These are phyloP conservation scores for Solen grandis DNA, from an alignment of 1,140 invertebrate genomes.

Conservation along the genomic window DNA sequence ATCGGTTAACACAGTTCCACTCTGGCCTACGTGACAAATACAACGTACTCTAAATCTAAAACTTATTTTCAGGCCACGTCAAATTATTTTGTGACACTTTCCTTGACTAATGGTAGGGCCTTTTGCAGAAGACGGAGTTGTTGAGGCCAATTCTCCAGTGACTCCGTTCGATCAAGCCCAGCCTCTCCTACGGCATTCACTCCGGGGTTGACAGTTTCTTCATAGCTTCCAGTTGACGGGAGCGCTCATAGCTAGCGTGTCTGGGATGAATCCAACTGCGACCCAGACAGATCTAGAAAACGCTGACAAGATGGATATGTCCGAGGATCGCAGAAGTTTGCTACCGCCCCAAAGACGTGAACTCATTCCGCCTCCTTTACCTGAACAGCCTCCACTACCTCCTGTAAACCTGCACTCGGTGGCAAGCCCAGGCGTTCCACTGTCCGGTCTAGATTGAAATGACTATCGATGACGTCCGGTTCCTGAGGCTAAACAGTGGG, in stretches of 20 bases:
- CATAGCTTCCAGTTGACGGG: not conserved
- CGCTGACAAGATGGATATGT: not conserved
- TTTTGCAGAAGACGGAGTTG: no score
- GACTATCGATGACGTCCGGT: not conserved
- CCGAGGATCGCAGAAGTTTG: conserved; percentile 9
- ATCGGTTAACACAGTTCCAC: no score
- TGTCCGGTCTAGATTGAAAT: conserved; percentile 13
- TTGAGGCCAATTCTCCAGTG: not conserved
- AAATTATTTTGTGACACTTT: no score
- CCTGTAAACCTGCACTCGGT: not conserved
- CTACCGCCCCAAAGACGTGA: conserved; percentile 10
- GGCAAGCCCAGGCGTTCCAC: not conserved
- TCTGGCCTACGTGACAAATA: no score
- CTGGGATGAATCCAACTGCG: conserved; percentile 7
- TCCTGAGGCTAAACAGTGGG: no score
- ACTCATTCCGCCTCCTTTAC: not conserved
- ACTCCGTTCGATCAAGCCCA: conserved; percentile 23
- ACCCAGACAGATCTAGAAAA: not conserved
- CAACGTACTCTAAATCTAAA: no score
- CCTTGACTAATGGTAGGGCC: no score
- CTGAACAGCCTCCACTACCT: not conserved
- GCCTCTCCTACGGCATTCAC: conserved; percentile 3
- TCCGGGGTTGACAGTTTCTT: not conserved
- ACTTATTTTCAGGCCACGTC: no score
- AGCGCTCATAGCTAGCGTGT: not conserved